phyloP scores from a whole-genome alignment of 2,113 vertebrate genomes.

The Agapornis roseicollis region DNA sequence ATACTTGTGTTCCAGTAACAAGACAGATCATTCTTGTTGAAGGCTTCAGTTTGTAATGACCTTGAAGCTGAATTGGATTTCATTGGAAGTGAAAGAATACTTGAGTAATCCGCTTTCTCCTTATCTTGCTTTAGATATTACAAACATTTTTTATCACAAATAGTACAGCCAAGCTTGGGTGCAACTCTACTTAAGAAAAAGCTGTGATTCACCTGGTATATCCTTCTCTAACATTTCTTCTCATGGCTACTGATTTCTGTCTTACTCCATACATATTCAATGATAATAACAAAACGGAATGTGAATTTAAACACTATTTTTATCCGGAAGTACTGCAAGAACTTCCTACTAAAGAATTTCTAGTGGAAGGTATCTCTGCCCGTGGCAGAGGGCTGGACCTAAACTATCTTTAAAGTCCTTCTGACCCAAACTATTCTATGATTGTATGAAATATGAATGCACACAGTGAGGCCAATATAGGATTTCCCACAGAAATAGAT shows the following conservation, averaged over 20 bases:
- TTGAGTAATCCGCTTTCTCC: neutral
- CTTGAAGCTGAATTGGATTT: neutral
- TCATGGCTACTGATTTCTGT: neutral
- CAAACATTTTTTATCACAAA: neutral
- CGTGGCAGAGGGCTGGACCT: neutral
- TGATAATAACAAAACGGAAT: neutral
- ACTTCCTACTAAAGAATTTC: neutral
- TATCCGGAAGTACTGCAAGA: neutral
- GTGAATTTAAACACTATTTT: neutral
- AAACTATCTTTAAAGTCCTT: neutral
- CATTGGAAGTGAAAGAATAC: neutral
- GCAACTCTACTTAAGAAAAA: neutral
- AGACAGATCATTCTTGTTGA: neutral
- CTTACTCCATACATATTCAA: neutral
- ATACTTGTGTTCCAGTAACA: neutral
- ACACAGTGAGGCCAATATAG: neutral
- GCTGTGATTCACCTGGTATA: neutral
- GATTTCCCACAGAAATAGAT: neutral
- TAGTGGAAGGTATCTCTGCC: neutral
- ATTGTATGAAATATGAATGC: neutral
- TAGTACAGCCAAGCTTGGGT: neutral
- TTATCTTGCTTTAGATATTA: neutral
- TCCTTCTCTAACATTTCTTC: neutral
- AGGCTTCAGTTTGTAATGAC: accelerated
- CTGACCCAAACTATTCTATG: neutral